Base-by-base conservation (phyloP, 2,888 invertebrate genomes). In the Siphonodentalium dalli region DNA sequence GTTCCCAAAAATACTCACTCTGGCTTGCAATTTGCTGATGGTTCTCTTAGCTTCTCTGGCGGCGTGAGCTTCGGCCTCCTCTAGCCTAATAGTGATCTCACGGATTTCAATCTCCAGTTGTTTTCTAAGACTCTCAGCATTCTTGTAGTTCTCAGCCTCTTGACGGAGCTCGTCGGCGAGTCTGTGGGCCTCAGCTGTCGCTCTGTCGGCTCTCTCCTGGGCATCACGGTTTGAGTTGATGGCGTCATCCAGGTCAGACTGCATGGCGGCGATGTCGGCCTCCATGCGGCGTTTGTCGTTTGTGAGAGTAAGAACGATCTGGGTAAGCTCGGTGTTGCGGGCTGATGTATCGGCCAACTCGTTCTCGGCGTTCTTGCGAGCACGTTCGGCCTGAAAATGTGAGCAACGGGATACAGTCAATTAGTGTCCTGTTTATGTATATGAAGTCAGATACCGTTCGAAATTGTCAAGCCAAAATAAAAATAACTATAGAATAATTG, bases 181-280 rank as follows among this genome's bases (percentile, higher is more conserved):
- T 53, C 81, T 69, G 66, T 69, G 66, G 45, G 74, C 69, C 63
- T 80, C 79, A 41, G 66, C 65, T 57, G 68, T 69, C 37, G 78
- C 70, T 44, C 75, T 70, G 50, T 77, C 77, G 39, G 77, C 74
- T 37, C 78, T 73, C 45, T 78, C 78, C 44, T 74, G 74, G 47
- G 75, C 75, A 46, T 74, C 75, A 21, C 76, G 64, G 56, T 75
- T 73, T 59, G 65, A 72, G 58, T 78, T 78, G 43, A 79, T 65
- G 43, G 97, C 92, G 85, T 99, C 99, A 82, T 99, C 98, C 83
- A 98, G 93, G 84, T 99, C 98, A 72, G 92, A 89, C 70, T 95
- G 92, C 74, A 98, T 88, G 71, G 91, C 90, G 48, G 88, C 61
- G 76, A 96, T 86, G 84, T 98, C 97, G 81, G 93, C 93, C 85